These are phyloP conservation scores for Megalopta genalis DNA, from an alignment of 1,140 invertebrate species.

Conservation along the genomic window DNA sequence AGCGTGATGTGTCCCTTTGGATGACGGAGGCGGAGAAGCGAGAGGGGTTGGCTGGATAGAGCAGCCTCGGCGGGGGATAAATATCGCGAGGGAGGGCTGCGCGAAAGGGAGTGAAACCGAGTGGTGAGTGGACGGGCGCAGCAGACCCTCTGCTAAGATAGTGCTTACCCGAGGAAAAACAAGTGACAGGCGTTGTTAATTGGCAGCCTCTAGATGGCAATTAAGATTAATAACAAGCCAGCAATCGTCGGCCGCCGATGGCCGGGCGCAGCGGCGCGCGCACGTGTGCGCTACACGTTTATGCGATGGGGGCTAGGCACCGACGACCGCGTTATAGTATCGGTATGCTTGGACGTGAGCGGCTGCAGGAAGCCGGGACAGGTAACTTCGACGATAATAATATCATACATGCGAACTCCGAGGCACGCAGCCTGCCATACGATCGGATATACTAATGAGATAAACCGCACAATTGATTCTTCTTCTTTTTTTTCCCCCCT, in stretches of 20 bases:
- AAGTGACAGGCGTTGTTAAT: conserved; percentile 77
- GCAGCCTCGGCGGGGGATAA: conserved; percentile 8
- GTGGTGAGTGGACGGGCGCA: conserved; percentile 21
- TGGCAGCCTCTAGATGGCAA: conserved; percentile 76
- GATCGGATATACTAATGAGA: conserved; percentile 41
- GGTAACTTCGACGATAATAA: conserved; percentile 33
- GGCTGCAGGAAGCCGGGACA: conserved; percentile 20
- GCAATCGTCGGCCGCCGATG: conserved; percentile 61
- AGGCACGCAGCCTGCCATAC: background rate
- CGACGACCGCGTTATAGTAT: background rate
- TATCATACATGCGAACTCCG: conserved; percentile 23
- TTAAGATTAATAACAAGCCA: conserved; percentile 76
- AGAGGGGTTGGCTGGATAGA: too few relatives aligned
- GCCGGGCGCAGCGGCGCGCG: background rate
- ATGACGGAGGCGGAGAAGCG: too few relatives aligned
- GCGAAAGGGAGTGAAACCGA: conserved; percentile 27
- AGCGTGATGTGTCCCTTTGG: too few relatives aligned
- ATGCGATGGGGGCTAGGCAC: background rate
- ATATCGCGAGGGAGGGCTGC: conserved; percentile 26
- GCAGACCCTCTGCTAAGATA: conserved; percentile 36
- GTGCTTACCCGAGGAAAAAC: conserved; percentile 54
- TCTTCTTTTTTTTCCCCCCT: background rate
- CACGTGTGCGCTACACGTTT: background rate
- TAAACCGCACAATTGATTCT: conserved; percentile 31
- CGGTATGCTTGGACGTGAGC: background rate